Conservation (phyloP, 2,113 vertebrate species). For the Cheirogaleus medius region DNA sequence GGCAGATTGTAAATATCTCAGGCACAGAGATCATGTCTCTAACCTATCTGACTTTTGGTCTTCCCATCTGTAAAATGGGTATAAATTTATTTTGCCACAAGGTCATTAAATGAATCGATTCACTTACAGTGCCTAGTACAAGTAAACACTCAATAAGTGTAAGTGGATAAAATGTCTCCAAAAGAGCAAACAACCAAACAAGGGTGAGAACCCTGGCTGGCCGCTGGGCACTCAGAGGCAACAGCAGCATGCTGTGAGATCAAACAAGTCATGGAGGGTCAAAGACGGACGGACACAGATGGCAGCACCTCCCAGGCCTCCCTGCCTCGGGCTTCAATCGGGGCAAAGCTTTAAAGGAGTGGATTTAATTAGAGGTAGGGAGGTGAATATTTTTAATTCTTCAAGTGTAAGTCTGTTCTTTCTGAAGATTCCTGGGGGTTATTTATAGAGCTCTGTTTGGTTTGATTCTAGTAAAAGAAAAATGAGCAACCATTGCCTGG, state of each 20-base stretch:
- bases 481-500: background rate
- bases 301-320: background rate
- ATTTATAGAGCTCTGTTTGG: conserved; percentile 69
- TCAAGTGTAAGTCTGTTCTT: conserved; percentile 48
- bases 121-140: background rate
- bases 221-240: background rate
- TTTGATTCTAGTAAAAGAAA: conserved; percentile 70
- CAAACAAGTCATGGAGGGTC: background rate
- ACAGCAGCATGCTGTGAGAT: no score
- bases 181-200: background rate
- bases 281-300: background rate
- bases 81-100: conserved; percentile 7
- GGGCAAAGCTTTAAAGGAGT: conserved; percentile 46
- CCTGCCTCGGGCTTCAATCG: conserved; percentile 13
- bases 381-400: conserved; percentile 68
- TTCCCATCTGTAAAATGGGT: conserved; percentile 40
- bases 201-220: background rate
- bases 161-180: background rate
- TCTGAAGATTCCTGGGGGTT: conserved; percentile 57
- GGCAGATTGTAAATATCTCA: background rate
- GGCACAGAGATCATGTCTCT: background rate
- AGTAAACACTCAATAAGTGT: background rate
- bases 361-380: conserved; percentile 45
- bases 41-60: background rate
- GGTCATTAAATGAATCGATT: background rate